Evolutionary conservation across 2,797 vertebrate genomes (phyloP), one percentile per base, ranked within the genome.

Genomic region (Sandelia bainsii): DNA sequence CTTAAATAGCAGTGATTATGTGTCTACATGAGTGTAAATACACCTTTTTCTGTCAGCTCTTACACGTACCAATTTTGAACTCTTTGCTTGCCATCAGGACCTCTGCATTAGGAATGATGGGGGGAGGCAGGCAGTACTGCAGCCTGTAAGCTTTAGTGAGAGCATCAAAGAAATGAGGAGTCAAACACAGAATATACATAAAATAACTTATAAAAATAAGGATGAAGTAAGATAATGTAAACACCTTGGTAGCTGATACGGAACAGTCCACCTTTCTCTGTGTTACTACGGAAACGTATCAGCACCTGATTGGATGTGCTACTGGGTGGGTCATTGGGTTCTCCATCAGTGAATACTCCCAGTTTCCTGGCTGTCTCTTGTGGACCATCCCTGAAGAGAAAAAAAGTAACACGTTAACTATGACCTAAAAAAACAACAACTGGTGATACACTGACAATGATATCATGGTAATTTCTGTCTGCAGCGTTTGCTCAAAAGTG

Each of bases 231-330:
- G 23, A 40, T 22, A 0, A 50, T 80, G 52, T 45, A 67, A 52
- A 72, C 82, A 99, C 98, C 97, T 0, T 96, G 95, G 89, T 97
- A 99, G 80, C 83, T 82, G 53, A 99, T 93, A 66, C 93, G 95
- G 69, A 99, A 99, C 62, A 99, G 91, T 12, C 97, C 98, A 0
- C 97, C 88, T n/a, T 96, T 97, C 90, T 97, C 96, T 0, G 90
- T 93, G 22, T 97, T 97, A 0, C 94, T 98, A 87, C 96, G 96
- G 87, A 99, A 99, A 39, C 94, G 96, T 75, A 99, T 89, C 80
- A 99, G 94, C 77, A 97, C 94, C 85, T 99, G 97, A 87, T 98
- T 98, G 80, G 98, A 98, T 10, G 97, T 97, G 91, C 97, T 99
- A 61, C 96, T 95, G 11, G 96, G 91, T 0, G 95, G 95, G 29